These are phyloP conservation scores for Polyodon spathula DNA, from an alignment of 2,113 vertebrate species.

Conservation along the genomic window DNA sequence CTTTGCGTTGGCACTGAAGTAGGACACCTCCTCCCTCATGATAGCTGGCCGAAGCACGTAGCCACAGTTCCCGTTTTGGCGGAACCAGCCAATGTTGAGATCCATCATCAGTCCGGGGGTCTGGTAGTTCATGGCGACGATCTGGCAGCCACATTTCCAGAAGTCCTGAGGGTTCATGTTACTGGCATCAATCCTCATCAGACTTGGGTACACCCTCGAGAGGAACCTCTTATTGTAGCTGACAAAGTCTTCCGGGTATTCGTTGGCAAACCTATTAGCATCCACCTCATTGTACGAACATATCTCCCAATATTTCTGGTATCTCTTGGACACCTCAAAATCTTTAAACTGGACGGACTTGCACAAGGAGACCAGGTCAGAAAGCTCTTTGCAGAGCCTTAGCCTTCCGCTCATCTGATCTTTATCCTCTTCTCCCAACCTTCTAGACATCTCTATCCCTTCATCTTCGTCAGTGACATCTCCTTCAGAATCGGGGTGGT, in stretches of 20 bases:
- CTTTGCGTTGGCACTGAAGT: constrained; percentile 83
- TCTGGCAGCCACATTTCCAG: constrained; percentile 90
- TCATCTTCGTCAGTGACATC: constrained; percentile 73
- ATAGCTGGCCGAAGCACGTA: constrained; percentile 81
- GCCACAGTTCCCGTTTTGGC: constrained; percentile 81
- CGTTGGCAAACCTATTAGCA: constrained; percentile 75
- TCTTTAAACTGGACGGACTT: constrained; percentile 75
- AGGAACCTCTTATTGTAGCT: constrained; percentile 84
- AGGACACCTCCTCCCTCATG: constrained; percentile 87
- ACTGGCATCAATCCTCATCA: constrained; percentile 85
- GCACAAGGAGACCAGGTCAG: constrained; percentile 76
- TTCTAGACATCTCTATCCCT: constrained; percentile 56
- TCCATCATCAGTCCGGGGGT: constrained; percentile 88
- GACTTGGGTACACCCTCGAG: constrained; percentile 76
- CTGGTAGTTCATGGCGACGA: constrained; percentile 89
- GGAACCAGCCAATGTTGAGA: constrained; percentile 81
- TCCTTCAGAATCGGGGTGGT: constrained; percentile 52
- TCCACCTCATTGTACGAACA: constrained; percentile 85
- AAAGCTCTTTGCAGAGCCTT: constrained; percentile 69
- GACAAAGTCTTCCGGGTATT: constrained; percentile 81
- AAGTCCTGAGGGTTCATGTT: constrained; percentile 92
- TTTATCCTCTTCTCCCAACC: constrained; percentile 53
- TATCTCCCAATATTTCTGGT: constrained; percentile 78
- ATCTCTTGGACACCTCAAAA: constrained; percentile 68
- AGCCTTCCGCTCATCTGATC: constrained; percentile 59